These are phyloP conservation scores for Daktulosphaira vitifoliae DNA, from an alignment of 1,140 invertebrate genomes.

Conservation along the genomic window DNA sequence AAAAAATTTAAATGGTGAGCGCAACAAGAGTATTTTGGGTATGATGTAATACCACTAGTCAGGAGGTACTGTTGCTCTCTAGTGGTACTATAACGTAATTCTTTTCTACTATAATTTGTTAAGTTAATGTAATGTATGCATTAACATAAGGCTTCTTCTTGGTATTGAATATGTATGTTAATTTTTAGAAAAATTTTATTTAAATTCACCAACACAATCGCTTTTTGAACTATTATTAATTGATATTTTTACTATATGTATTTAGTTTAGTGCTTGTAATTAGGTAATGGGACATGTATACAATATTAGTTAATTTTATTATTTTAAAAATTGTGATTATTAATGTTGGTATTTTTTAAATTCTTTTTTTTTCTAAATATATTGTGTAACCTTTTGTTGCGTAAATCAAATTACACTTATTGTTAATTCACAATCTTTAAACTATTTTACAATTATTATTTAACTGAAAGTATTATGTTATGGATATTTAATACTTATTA, in stretches of 20 bases:
- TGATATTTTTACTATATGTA: slow-evolving; percentile 19
- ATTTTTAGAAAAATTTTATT: slow-evolving; percentile 14
- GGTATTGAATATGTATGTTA: slow-evolving; percentile 1
- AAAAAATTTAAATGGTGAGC: slow-evolving; percentile 18
- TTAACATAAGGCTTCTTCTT: background rate
- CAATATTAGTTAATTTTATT: slow-evolving; percentile 33
- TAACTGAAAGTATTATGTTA: too few species aligned
- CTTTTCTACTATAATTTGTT: slow-evolving; percentile 20
- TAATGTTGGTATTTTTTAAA: slow-evolving; percentile 13
- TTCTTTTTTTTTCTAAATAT: slow-evolving; percentile 23
- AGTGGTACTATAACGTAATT: slow-evolving; percentile 8
- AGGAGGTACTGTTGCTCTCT: background rate
- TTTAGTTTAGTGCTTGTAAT: slow-evolving; percentile 11
- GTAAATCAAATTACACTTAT: slow-evolving; percentile 28
- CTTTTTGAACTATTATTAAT: slow-evolving; percentile 23
- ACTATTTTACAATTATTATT: too few species aligned
- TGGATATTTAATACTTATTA: too few species aligned
- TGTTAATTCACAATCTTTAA: too few species aligned
- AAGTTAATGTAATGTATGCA: background rate
- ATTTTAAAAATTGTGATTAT: slow-evolving; percentile 28
- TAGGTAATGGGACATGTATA: slow-evolving; percentile 31
- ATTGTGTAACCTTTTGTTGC: slow-evolving; percentile 29
- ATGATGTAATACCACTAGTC: slow-evolving; percentile 6
- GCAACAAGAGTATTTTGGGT: slow-evolving; percentile 28
- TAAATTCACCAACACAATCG: background rate